Conservation (phyloP, 2,888 invertebrate species). For the Zhuqinia jingwanae region DNA sequence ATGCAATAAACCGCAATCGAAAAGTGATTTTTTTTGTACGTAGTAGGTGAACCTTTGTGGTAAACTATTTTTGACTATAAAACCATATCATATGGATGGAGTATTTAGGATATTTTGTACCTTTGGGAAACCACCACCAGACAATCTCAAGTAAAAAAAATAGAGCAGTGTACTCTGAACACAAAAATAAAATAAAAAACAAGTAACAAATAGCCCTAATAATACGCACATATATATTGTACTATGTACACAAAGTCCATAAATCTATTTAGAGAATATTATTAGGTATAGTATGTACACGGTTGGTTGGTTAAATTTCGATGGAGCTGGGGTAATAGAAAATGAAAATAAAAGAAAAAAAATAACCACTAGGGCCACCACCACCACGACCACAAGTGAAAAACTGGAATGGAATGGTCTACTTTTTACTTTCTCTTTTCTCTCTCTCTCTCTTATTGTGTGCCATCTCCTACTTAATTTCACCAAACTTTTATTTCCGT, state of each 20-base stretch:
- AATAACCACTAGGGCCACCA: too few species aligned
- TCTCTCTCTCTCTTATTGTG: neutral
- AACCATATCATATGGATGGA: neutral
- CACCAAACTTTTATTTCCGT: slow-evolving; percentile 9
- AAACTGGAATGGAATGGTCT: neutral
- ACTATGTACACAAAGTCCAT: too few species aligned
- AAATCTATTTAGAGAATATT: too few species aligned
- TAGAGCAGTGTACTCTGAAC: neutral
- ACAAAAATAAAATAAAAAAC: too few species aligned
- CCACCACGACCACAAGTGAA: neutral
- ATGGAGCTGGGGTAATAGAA: neutral
- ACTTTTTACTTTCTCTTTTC: neutral
- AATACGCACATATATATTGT: too few species aligned
- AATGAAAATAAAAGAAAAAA: neutral
- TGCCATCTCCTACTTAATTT: neutral
- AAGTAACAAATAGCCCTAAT: too few species aligned
- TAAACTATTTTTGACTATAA: too few species aligned
- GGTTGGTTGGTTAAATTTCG: neutral
- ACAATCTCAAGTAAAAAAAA: neutral
- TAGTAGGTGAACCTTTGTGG: neutral
- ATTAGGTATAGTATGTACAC: too few species aligned
- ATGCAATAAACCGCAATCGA: slow-evolving; percentile 30
- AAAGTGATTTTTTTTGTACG: slow-evolving; percentile 36
- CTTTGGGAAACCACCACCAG: neutral
- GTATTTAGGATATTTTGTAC: neutral